Evolutionary conservation across 2,113 vertebrate genomes (phyloP).

Genomic region (Herpailurus yagouaroundi): DNA sequence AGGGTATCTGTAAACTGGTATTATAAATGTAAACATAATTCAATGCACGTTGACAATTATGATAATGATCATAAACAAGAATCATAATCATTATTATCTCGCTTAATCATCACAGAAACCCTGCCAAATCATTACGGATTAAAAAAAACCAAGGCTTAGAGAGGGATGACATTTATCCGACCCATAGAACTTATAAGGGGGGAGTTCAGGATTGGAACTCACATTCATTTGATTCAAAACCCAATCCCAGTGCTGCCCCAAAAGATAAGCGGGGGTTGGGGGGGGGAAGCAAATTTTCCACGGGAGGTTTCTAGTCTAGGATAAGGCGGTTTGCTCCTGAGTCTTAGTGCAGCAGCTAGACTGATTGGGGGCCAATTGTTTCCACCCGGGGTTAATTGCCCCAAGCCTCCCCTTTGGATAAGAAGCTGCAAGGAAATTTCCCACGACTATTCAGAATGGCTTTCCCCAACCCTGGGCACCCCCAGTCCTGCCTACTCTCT

Average conservation of each 20-base stretch:
- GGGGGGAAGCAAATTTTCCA: neutral
- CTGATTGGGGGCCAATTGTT: neutral
- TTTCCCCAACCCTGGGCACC: neutral
- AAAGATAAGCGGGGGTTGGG: neutral
- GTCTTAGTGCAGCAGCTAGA: neutral
- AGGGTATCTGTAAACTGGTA: constrained; percentile 18
- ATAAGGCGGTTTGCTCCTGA: constrained; percentile 4
- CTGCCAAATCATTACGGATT: constrained; percentile 63
- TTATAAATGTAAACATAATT: constrained; percentile 35
- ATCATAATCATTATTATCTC: constrained; percentile 58
- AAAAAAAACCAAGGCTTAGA: constrained; percentile 13
- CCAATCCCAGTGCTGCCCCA: neutral
- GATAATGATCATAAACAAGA: constrained; percentile 57
- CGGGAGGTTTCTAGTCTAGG: neutral
- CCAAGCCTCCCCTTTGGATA: neutral
- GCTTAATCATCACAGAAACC: constrained; percentile 58
- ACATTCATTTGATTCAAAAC: neutral
- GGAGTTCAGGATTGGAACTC: neutral
- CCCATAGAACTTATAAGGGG: neutral
- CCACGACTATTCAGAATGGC: neutral
- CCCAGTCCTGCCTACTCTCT: neutral
- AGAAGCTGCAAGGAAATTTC: neutral
- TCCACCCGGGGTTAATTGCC: neutral
- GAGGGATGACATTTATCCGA: neutral
- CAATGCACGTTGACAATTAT: constrained; percentile 46